phyloP scores from a whole-genome alignment of 2,888 invertebrate species.

The Amiota mariae region DNA sequence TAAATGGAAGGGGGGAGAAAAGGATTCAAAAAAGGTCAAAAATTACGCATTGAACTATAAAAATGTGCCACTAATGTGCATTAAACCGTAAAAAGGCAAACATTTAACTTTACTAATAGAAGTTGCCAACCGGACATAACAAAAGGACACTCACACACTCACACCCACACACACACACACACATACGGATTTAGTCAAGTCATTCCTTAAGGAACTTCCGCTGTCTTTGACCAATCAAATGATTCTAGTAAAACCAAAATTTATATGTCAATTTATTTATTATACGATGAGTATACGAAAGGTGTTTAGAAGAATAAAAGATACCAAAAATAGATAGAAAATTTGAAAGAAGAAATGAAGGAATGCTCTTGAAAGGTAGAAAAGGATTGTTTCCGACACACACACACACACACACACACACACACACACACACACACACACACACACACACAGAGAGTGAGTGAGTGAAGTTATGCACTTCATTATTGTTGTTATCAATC shows the following conservation, averaged over 20 bases:
- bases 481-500: slow-evolving; percentile 65
- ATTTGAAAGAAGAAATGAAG: slow-evolving; percentile 9
- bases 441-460: slow-evolving; percentile 14
- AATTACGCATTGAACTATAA: slow-evolving; percentile 54
- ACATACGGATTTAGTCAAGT: not conserved
- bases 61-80: slow-evolving; percentile 64
- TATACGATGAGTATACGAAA: slow-evolving; percentile 41
- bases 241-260: slow-evolving; percentile 44
- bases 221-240: slow-evolving; percentile 52
- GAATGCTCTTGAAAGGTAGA: not conserved
- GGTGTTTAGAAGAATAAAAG: slow-evolving; percentile 46
- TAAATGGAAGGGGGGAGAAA: not conserved
- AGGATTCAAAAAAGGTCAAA: slow-evolving; percentile 12
- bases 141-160: slow-evolving; percentile 10
- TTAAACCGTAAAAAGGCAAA: slow-evolving; percentile 61
- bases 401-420: slow-evolving; percentile 25
- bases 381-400: slow-evolving; percentile 26
- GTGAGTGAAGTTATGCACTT: slow-evolving; percentile 58
- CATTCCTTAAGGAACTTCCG: slow-evolving; percentile 11
- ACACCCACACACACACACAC: too few relatives aligned
- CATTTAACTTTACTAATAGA: slow-evolving; percentile 56
- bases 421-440: slow-evolving; percentile 20
- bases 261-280: slow-evolving; percentile 58
- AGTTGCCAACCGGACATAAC: not conserved
- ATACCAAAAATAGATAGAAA: slow-evolving; percentile 1